Base-by-base conservation (phyloP, 2,113 vertebrate genomes). In the Condylura cristata region DNA sequence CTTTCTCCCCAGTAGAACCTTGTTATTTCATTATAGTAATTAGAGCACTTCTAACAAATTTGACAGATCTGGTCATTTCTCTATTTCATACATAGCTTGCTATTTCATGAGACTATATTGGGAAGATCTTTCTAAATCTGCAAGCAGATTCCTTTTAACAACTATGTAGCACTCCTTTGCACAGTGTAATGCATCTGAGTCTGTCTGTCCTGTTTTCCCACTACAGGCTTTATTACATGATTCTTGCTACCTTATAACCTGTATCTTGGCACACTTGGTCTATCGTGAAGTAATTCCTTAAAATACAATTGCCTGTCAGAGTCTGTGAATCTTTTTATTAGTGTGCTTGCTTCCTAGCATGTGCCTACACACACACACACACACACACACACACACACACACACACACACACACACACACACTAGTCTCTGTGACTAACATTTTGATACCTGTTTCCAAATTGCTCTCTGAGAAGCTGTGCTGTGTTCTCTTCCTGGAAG, bases 11-110 rank as follows among this genome's bases (percentile, higher is more conserved):
- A n/a, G 17, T 78, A 12, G 24, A 61, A 44, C 9, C n/a, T 39
- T 81, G 32, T 48, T 75, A 37, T 71, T 94, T 89, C 17, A 79
- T 72, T 51, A 61, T 63, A 91, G 41, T n/a, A 60, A 3, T 81
- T 30, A 61, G 18, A 56, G 39, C 39, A 41, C 41, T 7, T 9
- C 24, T 11, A 11, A 39, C 32, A 86, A 18, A 56, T 18, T 56
- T 8, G 37, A 26, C 17, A 41, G 5, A 20, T 30, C 18, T 30
- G 7, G 6, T 63, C 28, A 14, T 66, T 66, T 79, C n/a, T 51
- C 3, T 48, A 39, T 28, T 72, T 65, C 51, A 74, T 53, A 9
- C 24, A 60, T 30, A 24, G 74, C 44, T 48, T 34, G 34, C 46
- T 83, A 18, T 76, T 74, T 58, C n/a, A 37, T n/a, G 72, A 17